Base-by-base conservation (phyloP, 2,113 vertebrate species). In the Bos taurus region DNA sequence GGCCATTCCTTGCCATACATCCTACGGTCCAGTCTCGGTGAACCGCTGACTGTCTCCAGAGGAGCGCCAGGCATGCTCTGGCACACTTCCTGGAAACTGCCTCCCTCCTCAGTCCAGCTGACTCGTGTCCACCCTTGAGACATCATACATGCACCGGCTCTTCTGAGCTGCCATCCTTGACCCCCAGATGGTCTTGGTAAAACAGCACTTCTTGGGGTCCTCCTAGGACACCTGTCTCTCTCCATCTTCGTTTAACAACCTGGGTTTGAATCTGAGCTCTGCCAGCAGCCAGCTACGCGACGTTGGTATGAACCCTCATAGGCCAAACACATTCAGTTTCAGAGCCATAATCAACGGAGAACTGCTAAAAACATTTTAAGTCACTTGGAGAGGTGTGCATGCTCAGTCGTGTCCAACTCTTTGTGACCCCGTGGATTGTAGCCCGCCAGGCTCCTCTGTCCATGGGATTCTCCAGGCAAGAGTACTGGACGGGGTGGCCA, bases 91-190 rank as follows among this genome's bases (percentile, higher is more conserved):
- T 6, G 9, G 2, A 13, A 28, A 21, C 19, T 6, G 14, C 80
- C n/a, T 52, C 56, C 59, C 33, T 23, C 2, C 60, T 48, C 43
- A 2, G 3, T 14, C 60, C 13, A 2, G 25, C 28, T 62, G 17
- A 46, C 23, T 52, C 26, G 10, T 14, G 28, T 13, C 21, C 15
- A 36, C 43, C 43, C 86, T 43, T 33, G 13, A 57, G 33, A 21
- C 4, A 25, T 46, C 3, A 15, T 4, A 2, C 4, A 1, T 0
- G 1, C n/a, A 6, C 12, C 60, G 1, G 40, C 60, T 60, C 6
- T 23, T 30, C 43, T 10, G 36, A 48, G 85, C 86, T n/a, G 17
- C 6, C 36, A 4, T 5, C 46, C 16, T 33, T 9, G 13, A 6
- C 3, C 1, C 13, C 50, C 3, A 0, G 17, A 26, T 1, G 11